Conservation (phyloP, 2,113 vertebrate genomes). For the Malaclemys terrapin region DNA sequence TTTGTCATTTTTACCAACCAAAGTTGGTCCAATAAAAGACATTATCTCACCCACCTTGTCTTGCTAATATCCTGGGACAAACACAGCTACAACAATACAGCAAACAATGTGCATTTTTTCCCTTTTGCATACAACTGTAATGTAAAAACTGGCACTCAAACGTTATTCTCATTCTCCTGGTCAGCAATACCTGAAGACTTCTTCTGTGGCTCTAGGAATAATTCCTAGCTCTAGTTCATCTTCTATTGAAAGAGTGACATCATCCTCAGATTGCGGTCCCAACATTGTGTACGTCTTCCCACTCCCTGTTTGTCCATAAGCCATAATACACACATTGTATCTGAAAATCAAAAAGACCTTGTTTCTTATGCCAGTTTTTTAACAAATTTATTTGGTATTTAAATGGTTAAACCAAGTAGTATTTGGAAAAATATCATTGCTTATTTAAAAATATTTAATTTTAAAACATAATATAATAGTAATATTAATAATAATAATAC, state of each 20-base stretch:
- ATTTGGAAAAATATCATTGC: neutral
- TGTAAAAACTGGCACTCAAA: neutral
- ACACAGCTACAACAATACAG: neutral
- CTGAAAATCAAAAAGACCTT: constrained; percentile 68
- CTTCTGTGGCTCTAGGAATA: constrained; percentile 84
- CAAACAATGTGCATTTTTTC: neutral
- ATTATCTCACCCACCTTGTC: neutral
- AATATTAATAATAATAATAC: neutral
- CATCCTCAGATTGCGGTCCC: constrained; percentile 74
- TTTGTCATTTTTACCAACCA: neutral
- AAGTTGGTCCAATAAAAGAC: neutral
- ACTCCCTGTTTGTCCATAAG: constrained; percentile 90
- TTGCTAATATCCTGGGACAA: neutral
- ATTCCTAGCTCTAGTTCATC: constrained; percentile 78
- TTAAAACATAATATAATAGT: neutral
- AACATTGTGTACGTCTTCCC: constrained; percentile 92
- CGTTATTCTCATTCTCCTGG: neutral
- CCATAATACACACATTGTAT: constrained; percentile 91
- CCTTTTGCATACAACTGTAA: neutral
- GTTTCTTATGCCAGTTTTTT: neutral
- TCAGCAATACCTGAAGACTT: constrained; percentile 84
- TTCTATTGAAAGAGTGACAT: neutral
- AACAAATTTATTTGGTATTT: neutral
- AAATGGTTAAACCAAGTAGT: neutral
- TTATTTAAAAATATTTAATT: neutral